Percentiles rank a stretch among this genome's conserved stretches.
These are phyloP conservation scores for Tenualosa thibaudeaui DNA, from an alignment of 2,797 vertebrate species.

Conservation along the genomic window DNA sequence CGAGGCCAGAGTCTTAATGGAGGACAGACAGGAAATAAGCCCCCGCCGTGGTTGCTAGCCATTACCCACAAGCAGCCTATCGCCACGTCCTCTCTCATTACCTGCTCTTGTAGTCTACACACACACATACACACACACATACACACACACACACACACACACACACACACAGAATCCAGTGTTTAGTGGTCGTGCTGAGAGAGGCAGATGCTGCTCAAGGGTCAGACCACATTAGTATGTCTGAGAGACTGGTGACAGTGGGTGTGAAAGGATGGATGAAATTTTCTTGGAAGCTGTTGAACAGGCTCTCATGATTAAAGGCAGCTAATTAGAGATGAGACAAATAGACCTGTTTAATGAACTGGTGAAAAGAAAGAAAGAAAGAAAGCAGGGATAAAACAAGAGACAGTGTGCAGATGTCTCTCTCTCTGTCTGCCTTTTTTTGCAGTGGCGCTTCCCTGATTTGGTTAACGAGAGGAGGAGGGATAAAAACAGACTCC, in stretches of 20 bases:
- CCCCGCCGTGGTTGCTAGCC: not conserved
- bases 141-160: too few species aligned
- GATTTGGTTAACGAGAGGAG: not conserved
- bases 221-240: not conserved
- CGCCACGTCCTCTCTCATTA: not conserved
- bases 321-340: not conserved
- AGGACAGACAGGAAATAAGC: slow-evolving; percentile 9
- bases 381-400: not conserved
- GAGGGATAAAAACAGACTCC: not conserved
- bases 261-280: not conserved
- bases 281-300: not conserved
- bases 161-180: not conserved
- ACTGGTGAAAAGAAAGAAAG: not conserved
- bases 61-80: not conserved
- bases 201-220: not conserved
- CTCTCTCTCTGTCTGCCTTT: not conserved
- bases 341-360: not conserved
- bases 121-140: too few species aligned
- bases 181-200: not conserved
- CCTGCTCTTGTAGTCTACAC: not conserved
- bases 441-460: not conserved
- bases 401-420: not conserved
- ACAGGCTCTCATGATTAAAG: not conserved
- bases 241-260: not conserved
- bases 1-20: not conserved